Conservation (phyloP, 2,888 invertebrate species). For the Cephus spinipes region DNA sequence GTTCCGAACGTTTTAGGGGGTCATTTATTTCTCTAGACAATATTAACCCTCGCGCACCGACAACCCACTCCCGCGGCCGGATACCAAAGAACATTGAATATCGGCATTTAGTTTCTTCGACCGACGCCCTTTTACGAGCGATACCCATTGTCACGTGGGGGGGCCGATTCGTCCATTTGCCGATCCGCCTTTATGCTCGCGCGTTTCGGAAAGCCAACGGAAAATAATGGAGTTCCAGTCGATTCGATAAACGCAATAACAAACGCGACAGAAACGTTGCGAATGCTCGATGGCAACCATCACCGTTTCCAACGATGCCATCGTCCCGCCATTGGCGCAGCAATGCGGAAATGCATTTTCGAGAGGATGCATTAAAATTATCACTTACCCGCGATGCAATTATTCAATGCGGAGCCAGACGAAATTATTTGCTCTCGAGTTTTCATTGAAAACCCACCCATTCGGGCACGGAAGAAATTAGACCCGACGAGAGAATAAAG, state of each 20-base stretch:
- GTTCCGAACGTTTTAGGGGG: conserved; percentile 40
- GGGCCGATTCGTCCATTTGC: neutral
- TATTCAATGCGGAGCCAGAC: neutral
- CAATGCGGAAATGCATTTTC: neutral
- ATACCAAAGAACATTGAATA: conserved; percentile 1
- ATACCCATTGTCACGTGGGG: neutral
- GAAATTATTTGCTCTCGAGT: neutral
- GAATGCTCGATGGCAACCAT: neutral
- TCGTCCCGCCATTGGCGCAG: neutral
- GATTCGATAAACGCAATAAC: conserved; percentile 1
- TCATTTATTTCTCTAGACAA: conserved; percentile 31
- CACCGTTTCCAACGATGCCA: neutral
- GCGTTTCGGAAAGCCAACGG: neutral
- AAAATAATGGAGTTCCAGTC: neutral
- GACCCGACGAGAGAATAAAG: neutral
- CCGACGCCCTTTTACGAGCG: neutral
- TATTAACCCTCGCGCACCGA: conserved; percentile 19
- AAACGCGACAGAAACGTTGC: neutral
- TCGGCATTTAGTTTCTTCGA: neutral
- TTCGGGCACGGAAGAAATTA: neutral
- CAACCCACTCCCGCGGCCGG: neutral
- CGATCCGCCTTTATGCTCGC: neutral
- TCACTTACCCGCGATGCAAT: neutral
- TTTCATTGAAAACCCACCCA: neutral
- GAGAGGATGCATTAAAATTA: conserved; percentile 1